A percentile compares a stretch with the other conserved stretches of the same genome.
Conservation (phyloP, 2,888 invertebrate genomes). For the Brenthis ino region DNA sequence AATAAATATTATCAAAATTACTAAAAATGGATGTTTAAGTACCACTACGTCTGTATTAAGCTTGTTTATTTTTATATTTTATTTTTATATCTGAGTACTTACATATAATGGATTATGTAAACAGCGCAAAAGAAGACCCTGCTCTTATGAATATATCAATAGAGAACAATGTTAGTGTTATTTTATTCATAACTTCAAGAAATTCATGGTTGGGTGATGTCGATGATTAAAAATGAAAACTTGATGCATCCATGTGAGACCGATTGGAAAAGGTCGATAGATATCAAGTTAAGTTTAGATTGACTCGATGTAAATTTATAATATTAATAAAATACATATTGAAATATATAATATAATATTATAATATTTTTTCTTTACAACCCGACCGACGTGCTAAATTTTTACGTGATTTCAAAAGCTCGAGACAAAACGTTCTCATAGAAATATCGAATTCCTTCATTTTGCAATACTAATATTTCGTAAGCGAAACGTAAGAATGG, state of each 20-base stretch:
- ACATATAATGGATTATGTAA: too few species aligned
- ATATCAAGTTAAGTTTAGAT: constrained; percentile 15
- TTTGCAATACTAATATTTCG: not conserved
- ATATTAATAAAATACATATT: not conserved
- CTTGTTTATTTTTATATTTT: too few species aligned
- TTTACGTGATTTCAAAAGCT: too few species aligned
- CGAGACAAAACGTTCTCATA: too few species aligned
- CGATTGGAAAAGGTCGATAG: constrained; percentile 46
- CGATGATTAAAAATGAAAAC: constrained; percentile 65
- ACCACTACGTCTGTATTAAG: too few species aligned
- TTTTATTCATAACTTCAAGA: constrained; percentile 23
- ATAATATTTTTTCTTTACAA: too few species aligned
- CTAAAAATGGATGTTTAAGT: too few species aligned
- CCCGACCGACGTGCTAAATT: too few species aligned
- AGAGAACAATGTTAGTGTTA: not conserved
- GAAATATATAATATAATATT: not conserved
- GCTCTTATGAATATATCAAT: not conserved
- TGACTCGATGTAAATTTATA: not conserved
- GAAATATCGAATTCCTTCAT: too few species aligned
- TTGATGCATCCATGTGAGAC: constrained; percentile 47
- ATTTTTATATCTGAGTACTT: too few species aligned
- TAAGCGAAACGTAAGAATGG: not conserved
- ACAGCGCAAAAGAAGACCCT: not conserved
- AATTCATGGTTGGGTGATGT: constrained; percentile 53
- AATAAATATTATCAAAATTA: too few species aligned